Conservation (phyloP, 2,888 invertebrate genomes). For the Cryptocheilus praepositus region DNA sequence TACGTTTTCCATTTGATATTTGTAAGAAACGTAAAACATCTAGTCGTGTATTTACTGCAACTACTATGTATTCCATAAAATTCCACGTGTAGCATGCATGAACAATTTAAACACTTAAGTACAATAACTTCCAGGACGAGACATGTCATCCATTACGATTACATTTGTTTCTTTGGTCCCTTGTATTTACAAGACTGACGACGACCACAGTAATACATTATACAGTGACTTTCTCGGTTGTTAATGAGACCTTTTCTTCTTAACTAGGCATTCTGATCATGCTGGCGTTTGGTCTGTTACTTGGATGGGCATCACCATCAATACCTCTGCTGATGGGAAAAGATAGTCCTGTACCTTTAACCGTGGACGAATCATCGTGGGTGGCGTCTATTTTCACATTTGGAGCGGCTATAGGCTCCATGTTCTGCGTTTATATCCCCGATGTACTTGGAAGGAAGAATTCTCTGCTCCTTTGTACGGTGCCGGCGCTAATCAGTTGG, state of each 20-base stretch:
- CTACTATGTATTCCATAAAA: too few species aligned
- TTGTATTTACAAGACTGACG: too few species aligned
- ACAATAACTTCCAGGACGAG: too few species aligned
- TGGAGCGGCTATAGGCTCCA: conserved; percentile 24
- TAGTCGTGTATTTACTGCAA: too few species aligned
- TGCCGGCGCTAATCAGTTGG: conserved; percentile 41
- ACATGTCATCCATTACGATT: too few species aligned
- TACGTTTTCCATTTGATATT: too few species aligned
- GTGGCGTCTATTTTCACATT: conserved; percentile 34
- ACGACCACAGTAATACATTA: too few species aligned
- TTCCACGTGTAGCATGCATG: too few species aligned
- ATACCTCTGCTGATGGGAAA: conserved; percentile 25
- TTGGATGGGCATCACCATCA: conserved; percentile 53
- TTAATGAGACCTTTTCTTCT: not conserved
- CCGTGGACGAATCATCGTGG: conserved; percentile 36
- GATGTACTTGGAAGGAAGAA: conserved; percentile 47
- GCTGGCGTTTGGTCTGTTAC: conserved; percentile 29
- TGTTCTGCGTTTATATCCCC: conserved; percentile 23
- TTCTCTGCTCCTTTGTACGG: conserved; percentile 29
- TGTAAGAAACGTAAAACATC: too few species aligned
- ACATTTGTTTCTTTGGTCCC: too few species aligned
- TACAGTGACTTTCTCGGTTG: too few species aligned
- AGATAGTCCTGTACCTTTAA: conserved; percentile 32
- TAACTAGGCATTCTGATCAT: conserved; percentile 41
- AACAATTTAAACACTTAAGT: too few species aligned